Evolutionary conservation across 2,113 vertebrate genomes (phyloP).

Genomic region (Campylomormyrus tamandua): DNA sequence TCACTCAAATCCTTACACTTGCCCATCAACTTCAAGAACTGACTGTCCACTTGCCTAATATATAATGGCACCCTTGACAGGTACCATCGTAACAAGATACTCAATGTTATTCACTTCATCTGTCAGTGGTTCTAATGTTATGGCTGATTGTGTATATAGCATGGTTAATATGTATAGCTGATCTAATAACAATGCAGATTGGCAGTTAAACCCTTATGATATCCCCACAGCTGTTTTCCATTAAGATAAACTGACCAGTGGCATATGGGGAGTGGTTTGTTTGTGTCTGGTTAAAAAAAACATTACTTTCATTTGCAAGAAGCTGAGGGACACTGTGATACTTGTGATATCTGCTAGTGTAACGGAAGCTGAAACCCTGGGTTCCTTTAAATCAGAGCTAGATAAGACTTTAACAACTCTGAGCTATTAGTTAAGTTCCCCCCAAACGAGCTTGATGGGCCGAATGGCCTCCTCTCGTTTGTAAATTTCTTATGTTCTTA

Average conservation of each 20-base stretch:
- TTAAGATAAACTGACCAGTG: neutral
- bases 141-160: neutral
- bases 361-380: no score
- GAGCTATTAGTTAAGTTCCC: no score
- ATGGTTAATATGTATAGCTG: neutral
- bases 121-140: neutral
- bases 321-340: neutral
- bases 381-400: no score
- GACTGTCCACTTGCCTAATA: neutral
- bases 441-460: no score
- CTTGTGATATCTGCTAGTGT: neutral
- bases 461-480: no score
- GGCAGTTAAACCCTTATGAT: neutral
- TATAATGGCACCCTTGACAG: neutral
- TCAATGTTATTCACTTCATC: neutral
- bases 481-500: no score
- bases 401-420: no score
- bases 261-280: neutral
- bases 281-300: neutral
- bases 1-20: neutral
- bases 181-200: neutral
- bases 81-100: neutral
- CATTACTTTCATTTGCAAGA: neutral
- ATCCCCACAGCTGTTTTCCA: neutral
- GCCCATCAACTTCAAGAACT: neutral